Percentiles rank a stretch among this genome's conserved stretches.
phyloP scores from a whole-genome alignment of 2,888 invertebrate genomes.

The Ormyrus pomaceus region DNA sequence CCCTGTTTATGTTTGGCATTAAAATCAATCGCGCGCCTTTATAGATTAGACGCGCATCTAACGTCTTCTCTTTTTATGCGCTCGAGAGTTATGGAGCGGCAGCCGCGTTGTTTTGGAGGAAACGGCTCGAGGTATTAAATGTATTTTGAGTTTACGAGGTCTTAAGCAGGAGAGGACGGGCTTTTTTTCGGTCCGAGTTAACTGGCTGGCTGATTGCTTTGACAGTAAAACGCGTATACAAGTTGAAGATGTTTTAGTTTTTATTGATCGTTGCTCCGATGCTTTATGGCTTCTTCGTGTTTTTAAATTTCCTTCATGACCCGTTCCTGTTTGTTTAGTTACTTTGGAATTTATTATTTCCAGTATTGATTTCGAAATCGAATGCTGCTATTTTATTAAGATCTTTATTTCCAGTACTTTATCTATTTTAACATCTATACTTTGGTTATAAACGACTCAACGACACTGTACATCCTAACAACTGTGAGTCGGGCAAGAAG shows the following conservation, averaged over 20 bases:
- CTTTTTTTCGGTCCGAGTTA: conserved; percentile 1
- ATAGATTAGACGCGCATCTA: conserved; percentile 61
- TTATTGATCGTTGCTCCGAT: neutral
- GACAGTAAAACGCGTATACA: neutral
- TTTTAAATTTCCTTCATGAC: neutral
- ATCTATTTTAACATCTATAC: too few relatives aligned
- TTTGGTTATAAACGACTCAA: too few relatives aligned
- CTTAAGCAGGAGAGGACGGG: neutral
- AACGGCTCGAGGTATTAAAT: conserved; percentile 26
- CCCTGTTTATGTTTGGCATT: conserved; percentile 52
- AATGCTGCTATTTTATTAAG: too few relatives aligned
- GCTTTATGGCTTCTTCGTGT: conserved; percentile 1
- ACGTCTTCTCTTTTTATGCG: neutral
- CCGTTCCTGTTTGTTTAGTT: too few relatives aligned
- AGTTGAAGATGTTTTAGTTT: neutral
- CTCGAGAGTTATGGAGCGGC: neutral
- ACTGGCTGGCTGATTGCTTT: conserved; percentile 11
- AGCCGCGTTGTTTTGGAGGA: neutral
- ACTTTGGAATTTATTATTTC: too few relatives aligned
- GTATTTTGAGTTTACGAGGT: conserved; percentile 40
- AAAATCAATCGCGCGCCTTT: conserved; percentile 68
- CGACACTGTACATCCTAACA: conserved; percentile 60
- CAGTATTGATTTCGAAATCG: too few relatives aligned
- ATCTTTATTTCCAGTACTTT: too few relatives aligned
- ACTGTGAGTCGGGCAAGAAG: conserved; percentile 69